phyloP scores from a whole-genome alignment of 2,113 vertebrate species.

The Rhinoptilus africanus region DNA sequence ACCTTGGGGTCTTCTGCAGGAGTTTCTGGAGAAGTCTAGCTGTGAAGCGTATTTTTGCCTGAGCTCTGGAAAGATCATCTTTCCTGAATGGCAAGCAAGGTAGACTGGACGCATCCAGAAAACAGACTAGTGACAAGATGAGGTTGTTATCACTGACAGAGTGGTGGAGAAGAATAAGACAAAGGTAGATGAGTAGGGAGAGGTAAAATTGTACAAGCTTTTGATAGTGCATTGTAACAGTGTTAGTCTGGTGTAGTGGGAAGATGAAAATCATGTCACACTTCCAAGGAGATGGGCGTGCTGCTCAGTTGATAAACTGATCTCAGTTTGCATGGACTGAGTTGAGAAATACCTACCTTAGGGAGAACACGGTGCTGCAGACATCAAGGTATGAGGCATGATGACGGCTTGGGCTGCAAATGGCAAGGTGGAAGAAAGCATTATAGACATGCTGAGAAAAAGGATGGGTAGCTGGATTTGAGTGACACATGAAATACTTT shows the following conservation, averaged over 20 bases:
- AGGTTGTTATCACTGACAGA: neutral
- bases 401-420: neutral
- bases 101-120: neutral
- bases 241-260: neutral
- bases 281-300: neutral
- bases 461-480: neutral
- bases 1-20: neutral
- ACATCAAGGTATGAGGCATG: neutral
- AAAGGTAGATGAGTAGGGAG: neutral
- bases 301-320: neutral
- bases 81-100: neutral
- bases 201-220: neutral
- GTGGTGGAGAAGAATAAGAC: neutral
- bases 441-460: neutral
- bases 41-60: neutral
- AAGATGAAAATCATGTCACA: neutral
- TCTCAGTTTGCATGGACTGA: neutral
- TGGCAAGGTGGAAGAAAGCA: neutral
- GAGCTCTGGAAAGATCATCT: neutral
- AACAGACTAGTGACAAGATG: neutral
- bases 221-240: neutral
- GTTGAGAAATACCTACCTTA: neutral
- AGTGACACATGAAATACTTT: neutral
- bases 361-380: neutral
- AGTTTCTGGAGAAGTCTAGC: neutral